These are phyloP conservation scores for Drosophila sturtevanti DNA, from an alignment of 1,140 invertebrate genomes.

Conservation along the genomic window DNA sequence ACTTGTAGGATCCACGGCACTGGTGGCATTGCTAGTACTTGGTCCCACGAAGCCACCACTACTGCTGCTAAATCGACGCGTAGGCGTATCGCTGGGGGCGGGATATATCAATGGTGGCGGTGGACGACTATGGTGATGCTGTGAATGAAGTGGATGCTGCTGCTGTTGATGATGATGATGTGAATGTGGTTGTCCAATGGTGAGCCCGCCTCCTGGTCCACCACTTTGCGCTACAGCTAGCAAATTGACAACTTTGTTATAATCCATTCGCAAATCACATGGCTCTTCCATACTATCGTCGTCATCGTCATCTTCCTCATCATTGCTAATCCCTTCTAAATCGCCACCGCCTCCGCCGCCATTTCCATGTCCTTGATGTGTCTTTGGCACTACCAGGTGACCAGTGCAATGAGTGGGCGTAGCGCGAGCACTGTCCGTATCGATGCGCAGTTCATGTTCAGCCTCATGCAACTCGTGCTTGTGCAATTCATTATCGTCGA, in stretches of 20 bases:
- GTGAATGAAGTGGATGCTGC: slow-evolving; percentile 36
- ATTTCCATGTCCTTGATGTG: slow-evolving; percentile 52
- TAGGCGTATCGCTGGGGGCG: slow-evolving; percentile 43
- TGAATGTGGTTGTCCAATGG: slow-evolving; percentile 29
- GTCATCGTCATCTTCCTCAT: slow-evolving; percentile 39
- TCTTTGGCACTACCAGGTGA: slow-evolving; percentile 21
- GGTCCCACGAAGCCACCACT: slow-evolving; percentile 20
- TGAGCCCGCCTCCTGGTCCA: slow-evolving; percentile 16
- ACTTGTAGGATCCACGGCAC: slow-evolving; percentile 36
- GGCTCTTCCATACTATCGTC: slow-evolving; percentile 57
- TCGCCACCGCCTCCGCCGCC: slow-evolving; percentile 40
- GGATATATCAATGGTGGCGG: slow-evolving; percentile 45
- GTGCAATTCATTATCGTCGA: slow-evolving; percentile 43
- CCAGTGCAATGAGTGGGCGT: slow-evolving; percentile 53
- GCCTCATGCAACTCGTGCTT: background rate
- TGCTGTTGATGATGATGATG: slow-evolving; percentile 36
- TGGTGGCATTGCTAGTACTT: background rate
- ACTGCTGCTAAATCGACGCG: slow-evolving; percentile 69
- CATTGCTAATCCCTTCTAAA: slow-evolving; percentile 43
- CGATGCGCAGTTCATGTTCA: slow-evolving; percentile 49
- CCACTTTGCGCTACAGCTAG: slow-evolving; percentile 45
- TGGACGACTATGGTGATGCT: slow-evolving; percentile 43
- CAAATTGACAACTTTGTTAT: slow-evolving; percentile 57
- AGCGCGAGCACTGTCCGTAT: slow-evolving; percentile 37
- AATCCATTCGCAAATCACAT: slow-evolving; percentile 69